Evolutionary conservation across 2,113 vertebrate genomes (phyloP).

Genomic region (Spermophilus dauricus): DNA sequence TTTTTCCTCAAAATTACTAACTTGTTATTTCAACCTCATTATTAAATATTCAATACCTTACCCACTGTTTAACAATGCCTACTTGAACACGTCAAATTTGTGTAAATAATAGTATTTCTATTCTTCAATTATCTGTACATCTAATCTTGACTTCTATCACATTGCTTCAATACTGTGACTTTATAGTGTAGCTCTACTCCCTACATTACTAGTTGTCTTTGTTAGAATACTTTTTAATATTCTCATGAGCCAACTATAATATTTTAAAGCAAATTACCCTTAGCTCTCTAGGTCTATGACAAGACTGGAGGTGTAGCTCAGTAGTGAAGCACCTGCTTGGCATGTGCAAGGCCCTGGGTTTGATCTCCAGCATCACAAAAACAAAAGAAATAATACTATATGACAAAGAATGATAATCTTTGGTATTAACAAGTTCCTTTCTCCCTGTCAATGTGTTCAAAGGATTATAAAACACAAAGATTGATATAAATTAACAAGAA

Average conservation of each 20-base stretch:
- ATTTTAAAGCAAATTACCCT: conserved; percentile 31
- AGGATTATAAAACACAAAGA: conserved; percentile 15
- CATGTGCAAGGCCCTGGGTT: neutral
- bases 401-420: neutral
- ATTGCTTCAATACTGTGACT: neutral
- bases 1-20: neutral
- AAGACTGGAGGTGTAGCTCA: neutral
- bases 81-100: neutral
- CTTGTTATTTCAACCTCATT: neutral
- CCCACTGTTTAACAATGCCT: neutral
- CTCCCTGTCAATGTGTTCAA: neutral
- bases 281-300: conserved; percentile 24
- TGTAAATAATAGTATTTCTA: neutral
- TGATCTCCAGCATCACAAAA: neutral
- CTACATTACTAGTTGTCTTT: neutral
- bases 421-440: neutral
- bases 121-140: neutral
- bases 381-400: neutral
- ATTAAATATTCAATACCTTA: neutral
- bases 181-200: neutral
- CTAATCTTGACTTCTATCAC: neutral
- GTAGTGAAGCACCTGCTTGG: neutral
- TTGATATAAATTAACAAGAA: neutral
- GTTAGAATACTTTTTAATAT: neutral
- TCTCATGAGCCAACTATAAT: neutral